Base-by-base conservation (phyloP, 2,888 invertebrate species). In the Campoplex capitator region DNA sequence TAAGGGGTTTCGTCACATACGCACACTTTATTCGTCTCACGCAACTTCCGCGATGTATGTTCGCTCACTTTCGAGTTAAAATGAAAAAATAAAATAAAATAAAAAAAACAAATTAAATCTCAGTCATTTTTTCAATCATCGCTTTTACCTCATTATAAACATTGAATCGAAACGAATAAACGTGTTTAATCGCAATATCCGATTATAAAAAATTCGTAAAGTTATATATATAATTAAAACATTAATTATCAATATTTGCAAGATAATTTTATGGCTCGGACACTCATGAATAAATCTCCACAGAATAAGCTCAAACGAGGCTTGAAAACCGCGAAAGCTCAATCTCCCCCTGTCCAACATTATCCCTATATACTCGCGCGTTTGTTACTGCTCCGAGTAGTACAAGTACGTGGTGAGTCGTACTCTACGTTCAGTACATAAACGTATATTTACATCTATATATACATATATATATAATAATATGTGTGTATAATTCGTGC, bases 351-450 rank as follows among this genome's bases (percentile, higher is more conserved):
- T 8, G 54, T 51, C 56, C 74, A 54, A 56, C 65, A 42, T 62
- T 58, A 51, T 67, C n/a, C 45, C 65, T 73, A 51, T 68, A 56
- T 56, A 28, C 58, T 56, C 71, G 35, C 54, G 38, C 38, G 54
- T 54, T 67, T 75, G 54, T 67, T 82, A 42, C 51, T 28, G 67
- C 18, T 73, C 68, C 67, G 51, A 74, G 82, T 82, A 82, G 82
- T 82, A 62, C 74, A 77, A 85, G 78, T 82, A 73, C 74, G 78
- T 65, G 74, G 45, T 48, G n/a, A 68, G 58, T 62, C 83, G 65
- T 79, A 70, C 79, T 32, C 54, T 45, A n/a, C 56, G 23, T 28
- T 73, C 28, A 62, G 71, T 77, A 56, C 77, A 48, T 65, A 38
- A 38, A 28, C 56, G 16, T 11, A 38, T 23, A 32, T 28, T 8